phyloP scores from a whole-genome alignment of 2,797 vertebrate genomes.

The Glyptemys insculpta region DNA sequence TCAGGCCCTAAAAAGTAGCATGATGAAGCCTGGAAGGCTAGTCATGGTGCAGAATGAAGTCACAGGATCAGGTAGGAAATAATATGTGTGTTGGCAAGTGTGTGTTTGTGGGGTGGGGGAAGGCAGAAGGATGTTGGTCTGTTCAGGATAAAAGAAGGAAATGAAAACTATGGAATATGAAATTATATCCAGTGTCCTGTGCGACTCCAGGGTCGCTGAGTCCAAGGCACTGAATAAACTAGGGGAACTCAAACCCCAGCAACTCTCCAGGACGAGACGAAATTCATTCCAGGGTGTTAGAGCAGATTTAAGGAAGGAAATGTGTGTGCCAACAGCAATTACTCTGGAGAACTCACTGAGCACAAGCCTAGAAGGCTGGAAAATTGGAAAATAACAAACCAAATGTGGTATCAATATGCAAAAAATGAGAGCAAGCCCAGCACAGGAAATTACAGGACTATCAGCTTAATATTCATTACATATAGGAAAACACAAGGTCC shows the following conservation, averaged over 20 bases:
- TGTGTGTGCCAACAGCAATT: conserved; percentile 68
- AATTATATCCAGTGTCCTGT: conserved; percentile 54
- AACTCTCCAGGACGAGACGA: conserved; percentile 67
- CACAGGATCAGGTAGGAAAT: background rate
- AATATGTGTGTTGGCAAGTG: background rate
- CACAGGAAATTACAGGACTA: conserved; percentile 77
- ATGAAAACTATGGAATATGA: conserved; percentile 55
- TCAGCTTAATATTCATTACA: conserved; percentile 75
- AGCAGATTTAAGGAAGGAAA: conserved; percentile 66
- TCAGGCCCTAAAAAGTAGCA: background rate
- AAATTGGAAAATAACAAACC: conserved; percentile 79
- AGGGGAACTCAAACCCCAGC: conserved; percentile 58
- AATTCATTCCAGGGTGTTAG: conserved; percentile 66
- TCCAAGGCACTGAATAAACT: conserved; percentile 63
- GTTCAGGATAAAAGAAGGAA: conserved; percentile 30
- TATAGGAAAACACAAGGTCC: conserved; percentile 66
- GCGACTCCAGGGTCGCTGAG: background rate
- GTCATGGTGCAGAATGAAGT: conserved; percentile 7
- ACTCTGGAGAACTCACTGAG: conserved; percentile 73
- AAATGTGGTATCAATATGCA: conserved; percentile 78
- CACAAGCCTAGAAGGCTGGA: conserved; percentile 75
- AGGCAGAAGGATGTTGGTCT: background rate
- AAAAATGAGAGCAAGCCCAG: conserved; percentile 65
- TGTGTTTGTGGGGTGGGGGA: rapidly evolving
- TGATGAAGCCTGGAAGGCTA: background rate